Evolutionary conservation across 2,888 invertebrate species (phyloP), one percentile per base, ranked within the genome.

Genomic region (Perizoma affinitatum): DNA sequence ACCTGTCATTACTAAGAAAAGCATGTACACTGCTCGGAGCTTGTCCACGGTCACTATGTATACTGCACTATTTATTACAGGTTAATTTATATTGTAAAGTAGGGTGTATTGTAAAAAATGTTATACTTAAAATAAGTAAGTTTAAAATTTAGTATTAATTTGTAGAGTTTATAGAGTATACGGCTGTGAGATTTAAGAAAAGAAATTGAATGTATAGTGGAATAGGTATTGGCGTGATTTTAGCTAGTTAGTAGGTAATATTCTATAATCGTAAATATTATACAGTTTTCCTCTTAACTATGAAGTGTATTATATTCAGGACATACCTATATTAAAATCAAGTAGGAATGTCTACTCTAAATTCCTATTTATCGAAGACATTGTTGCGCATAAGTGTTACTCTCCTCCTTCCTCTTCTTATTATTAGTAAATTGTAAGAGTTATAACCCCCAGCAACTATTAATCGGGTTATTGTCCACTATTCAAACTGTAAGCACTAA

Each of bases 181-280:
- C 52, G 85, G 84, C 85, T 84, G 83, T 85, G 83, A 83, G 77
- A 76, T 74, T 38, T 72, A 71, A 71, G 69, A 76, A n/a, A 38
- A 52, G 52, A 55, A 50, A 55, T 45, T 50, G 56, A 43, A 45
- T 45, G 11, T 6, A 41, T 45, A 45, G 54, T 54, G 45, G 46
- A 43, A 42, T 38, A 38, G 38, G 5, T 7, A 47, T 47, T 55
- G 22, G 22, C 22, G 22, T 42, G n/a, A 46, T 38, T 5, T 38
- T 38, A 38, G 38, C 38, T 38, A 36, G 10, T n/a, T 35, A 10
- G 9, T 36, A 46, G n/a, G 5, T 34, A 7, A 8, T 36, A 36
- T 8, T 40, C 36, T 8, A 22, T 22, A 8, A 36, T n/a, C 6
- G 7, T 49, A 10, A 38, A 49, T 34, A 10, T 49, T 49, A 6